phyloP scores from a whole-genome alignment of 1,140 invertebrate species.

The Lysiphlebus fabarum region DNA sequence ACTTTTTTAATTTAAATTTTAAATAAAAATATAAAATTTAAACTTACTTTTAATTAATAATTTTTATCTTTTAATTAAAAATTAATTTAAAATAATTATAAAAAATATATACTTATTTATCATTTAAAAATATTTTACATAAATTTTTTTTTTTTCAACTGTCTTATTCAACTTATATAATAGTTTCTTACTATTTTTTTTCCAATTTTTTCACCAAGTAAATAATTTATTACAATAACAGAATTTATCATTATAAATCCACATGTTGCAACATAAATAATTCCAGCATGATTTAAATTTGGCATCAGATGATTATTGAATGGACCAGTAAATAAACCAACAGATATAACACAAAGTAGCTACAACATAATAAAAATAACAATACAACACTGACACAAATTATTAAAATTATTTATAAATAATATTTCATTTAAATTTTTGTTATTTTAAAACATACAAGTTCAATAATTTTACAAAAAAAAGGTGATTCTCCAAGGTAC shows the following conservation, averaged over 20 bases:
- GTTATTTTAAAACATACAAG: constrained; percentile 25
- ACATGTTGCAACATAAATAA: constrained; percentile 25
- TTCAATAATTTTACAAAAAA: constrained; percentile 37
- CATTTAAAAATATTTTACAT: no score
- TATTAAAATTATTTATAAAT: neutral
- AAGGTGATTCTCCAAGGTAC: constrained; percentile 29
- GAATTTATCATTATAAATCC: constrained; percentile 29
- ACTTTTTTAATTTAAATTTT: no score
- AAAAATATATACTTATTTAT: no score
- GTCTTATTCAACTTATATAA: no score
- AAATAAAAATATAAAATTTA: no score
- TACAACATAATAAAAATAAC: constrained; percentile 18
- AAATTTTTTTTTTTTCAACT: no score
- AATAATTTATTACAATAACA: constrained; percentile 24
- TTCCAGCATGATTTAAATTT: constrained; percentile 26
- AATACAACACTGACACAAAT: neutral
- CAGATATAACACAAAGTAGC: constrained; percentile 26
- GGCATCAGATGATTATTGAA: constrained; percentile 24
- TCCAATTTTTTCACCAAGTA: constrained; percentile 25
- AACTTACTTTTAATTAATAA: no score
- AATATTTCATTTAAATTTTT: neutral
- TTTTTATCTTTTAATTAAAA: no score
- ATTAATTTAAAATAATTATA: no score
- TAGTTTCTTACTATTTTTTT: constrained; percentile 29
- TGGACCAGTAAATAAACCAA: constrained; percentile 29